These are phyloP conservation scores for Aix galericulata DNA, from an alignment of 2,113 vertebrate species.

Conservation along the genomic window DNA sequence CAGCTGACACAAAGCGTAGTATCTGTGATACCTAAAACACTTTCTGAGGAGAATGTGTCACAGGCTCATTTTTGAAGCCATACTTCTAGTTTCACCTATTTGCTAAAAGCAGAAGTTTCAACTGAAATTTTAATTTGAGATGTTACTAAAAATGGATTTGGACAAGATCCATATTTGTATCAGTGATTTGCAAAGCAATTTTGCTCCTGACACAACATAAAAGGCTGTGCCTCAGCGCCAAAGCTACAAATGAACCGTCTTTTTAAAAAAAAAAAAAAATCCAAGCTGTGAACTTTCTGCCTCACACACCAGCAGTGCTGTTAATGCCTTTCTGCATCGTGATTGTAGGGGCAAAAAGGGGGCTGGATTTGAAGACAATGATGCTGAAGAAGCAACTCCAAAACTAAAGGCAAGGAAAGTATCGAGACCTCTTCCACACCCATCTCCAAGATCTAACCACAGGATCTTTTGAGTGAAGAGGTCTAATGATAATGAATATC, in stretches of 20 bases:
- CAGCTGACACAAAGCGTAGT: accelerated
- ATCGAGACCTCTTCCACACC: background rate
- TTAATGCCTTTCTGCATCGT: background rate
- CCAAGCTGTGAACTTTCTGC: background rate
- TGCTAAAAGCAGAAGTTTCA: background rate
- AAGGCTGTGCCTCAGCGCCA: background rate
- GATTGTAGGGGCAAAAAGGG: background rate
- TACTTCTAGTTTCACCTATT: background rate
- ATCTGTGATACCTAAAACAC: background rate
- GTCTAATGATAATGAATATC: background rate
- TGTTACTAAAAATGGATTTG: background rate
- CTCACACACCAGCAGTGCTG: background rate
- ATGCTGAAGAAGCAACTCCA: background rate
- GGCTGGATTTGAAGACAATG: background rate
- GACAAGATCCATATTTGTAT: background rate
- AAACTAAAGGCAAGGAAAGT: background rate
- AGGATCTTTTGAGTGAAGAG: background rate
- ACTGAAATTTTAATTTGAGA: background rate
- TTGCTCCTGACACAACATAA: background rate
- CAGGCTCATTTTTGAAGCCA: background rate
- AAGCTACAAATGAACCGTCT: background rate
- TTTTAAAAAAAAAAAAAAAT: background rate
- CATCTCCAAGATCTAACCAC: background rate
- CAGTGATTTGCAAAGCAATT: background rate
- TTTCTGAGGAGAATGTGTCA: background rate